Conservation (phyloP, 2,797 vertebrate genomes). For the Tapera naevia region DNA sequence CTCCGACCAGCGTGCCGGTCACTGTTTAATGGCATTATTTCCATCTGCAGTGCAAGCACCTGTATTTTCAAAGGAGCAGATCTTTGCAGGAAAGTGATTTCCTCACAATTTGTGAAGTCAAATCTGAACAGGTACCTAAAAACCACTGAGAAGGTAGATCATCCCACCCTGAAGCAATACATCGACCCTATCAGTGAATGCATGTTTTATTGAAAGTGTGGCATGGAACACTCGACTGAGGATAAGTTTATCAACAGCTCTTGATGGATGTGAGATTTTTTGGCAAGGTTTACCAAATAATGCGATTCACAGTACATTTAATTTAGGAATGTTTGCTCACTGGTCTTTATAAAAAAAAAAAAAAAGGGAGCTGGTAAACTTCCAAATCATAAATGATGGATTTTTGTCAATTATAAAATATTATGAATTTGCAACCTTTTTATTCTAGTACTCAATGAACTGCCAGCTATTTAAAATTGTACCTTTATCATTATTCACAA, state of each 20-base stretch:
- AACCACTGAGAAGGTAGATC: background rate
- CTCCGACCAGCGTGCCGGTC: background rate
- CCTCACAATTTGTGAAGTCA: background rate
- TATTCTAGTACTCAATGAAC: slow-evolving; percentile 66
- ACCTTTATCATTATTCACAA: slow-evolving; percentile 61
- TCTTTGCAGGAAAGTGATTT: background rate
- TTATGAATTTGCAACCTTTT: slow-evolving; percentile 63
- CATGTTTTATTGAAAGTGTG: background rate
- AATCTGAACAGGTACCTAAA: background rate
- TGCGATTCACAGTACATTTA: background rate
- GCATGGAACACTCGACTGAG: slow-evolving; percentile 1
- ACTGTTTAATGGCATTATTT: background rate
- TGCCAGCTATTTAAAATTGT: slow-evolving; percentile 62
- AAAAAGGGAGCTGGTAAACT: background rate
- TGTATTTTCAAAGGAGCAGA: background rate
- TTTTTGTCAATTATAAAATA: slow-evolving; percentile 61
- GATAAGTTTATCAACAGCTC: background rate
- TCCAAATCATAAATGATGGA: slow-evolving; percentile 44
- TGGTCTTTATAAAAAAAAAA: background rate
- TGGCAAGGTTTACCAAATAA: slow-evolving; percentile 25
- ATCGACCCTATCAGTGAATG: background rate
- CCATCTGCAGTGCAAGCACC: background rate
- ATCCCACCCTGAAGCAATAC: background rate
- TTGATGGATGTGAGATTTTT: background rate
- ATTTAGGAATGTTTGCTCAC: slow-evolving; percentile 36